Percentiles rank a stretch among this genome's conserved stretches.
phyloP scores from a whole-genome alignment of 2,113 vertebrate genomes.

The Hylia prasina region DNA sequence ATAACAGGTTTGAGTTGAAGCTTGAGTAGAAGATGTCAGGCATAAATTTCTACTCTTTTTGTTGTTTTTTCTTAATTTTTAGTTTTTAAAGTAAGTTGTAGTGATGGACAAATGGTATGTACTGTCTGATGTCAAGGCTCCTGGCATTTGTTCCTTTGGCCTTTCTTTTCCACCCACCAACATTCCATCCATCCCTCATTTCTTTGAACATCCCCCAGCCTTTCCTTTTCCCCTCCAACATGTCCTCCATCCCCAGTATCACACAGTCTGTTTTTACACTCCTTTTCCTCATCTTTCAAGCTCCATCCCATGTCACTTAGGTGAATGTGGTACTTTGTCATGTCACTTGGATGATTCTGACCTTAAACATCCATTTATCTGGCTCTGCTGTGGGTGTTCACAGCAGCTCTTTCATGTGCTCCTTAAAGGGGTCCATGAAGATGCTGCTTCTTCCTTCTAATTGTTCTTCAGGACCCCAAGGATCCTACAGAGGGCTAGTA shows the following conservation, averaged over 20 bases:
- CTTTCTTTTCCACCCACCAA: background rate
- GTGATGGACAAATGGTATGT: background rate
- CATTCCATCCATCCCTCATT: background rate
- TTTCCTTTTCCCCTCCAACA: background rate
- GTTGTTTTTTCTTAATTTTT: background rate
- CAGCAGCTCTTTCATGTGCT: background rate
- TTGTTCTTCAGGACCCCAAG: background rate
- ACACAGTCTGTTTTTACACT: background rate
- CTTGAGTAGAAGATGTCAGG: background rate
- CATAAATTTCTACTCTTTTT: background rate
- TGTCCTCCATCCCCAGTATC: background rate
- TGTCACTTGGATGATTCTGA: accelerated
- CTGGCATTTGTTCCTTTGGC: background rate
- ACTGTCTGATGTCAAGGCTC: background rate
- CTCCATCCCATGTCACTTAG: background rate
- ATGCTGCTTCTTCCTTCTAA: background rate
- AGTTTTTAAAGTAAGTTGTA: background rate
- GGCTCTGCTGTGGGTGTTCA: background rate
- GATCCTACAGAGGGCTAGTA: background rate
- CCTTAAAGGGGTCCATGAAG: background rate
- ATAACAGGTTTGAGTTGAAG: background rate
- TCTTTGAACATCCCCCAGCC: background rate
- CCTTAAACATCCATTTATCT: background rate
- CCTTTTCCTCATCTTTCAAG: background rate
- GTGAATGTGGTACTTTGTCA: background rate